These are phyloP conservation scores for Pharmacophagus antenor DNA, from an alignment of 2,888 invertebrate species.

Conservation along the genomic window DNA sequence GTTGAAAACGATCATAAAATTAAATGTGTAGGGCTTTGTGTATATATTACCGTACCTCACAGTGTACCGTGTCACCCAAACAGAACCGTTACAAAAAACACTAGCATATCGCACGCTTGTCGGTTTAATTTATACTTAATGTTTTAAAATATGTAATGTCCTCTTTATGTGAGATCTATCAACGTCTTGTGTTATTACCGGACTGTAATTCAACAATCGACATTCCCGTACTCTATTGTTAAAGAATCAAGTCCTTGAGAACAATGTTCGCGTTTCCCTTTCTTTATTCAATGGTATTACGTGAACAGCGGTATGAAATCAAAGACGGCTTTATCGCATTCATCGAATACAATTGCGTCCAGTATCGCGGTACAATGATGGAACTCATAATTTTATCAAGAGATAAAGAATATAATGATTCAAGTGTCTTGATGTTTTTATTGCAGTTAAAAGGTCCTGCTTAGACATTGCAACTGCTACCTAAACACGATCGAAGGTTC, in stretches of 20 bases:
- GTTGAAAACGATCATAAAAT: no score
- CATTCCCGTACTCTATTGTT: slow-evolving; percentile 17
- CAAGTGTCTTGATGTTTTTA: slow-evolving; percentile 10
- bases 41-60: no score
- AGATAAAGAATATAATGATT: slow-evolving; percentile 19
- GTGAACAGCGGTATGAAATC: slow-evolving; percentile 14
- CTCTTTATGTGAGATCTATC: not conserved
- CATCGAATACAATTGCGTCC: slow-evolving; percentile 16
- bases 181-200: not conserved
- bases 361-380: slow-evolving; percentile 11
- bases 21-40: no score
- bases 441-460: slow-evolving; percentile 5
- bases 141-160: not conserved
- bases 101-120: no score
- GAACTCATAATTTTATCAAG: slow-evolving; percentile 11
- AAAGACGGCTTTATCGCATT: slow-evolving; percentile 20
- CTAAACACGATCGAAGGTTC: slow-evolving; percentile 17
- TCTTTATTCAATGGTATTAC: slow-evolving; percentile 19
- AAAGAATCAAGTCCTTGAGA: slow-evolving; percentile 9
- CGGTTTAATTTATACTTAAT: no score
- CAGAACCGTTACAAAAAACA: no score
- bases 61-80: no score
- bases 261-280: slow-evolving; percentile 12
- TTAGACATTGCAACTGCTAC: slow-evolving; percentile 6
- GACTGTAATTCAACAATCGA: slow-evolving; percentile 15